Conservation (phyloP, 2,888 invertebrate genomes). For the Morpho deidamia region DNA sequence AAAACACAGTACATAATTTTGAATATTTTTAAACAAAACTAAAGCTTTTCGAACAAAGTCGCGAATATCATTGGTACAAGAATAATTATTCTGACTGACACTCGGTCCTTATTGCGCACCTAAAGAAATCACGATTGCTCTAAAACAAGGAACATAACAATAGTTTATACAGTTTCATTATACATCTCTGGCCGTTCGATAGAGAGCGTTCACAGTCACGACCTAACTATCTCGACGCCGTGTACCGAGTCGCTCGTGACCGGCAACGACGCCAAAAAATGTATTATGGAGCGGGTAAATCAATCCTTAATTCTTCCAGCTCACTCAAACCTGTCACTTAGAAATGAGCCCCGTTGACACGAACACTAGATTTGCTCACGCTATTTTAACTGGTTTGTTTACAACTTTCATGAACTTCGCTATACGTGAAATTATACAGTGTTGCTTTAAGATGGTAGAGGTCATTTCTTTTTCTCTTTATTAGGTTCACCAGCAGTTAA, state of each 20-base stretch:
- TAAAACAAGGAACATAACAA: conserved; percentile 1
- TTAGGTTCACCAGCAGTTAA: too few species aligned
- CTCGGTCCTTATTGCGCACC: too few species aligned
- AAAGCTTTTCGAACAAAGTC: too few species aligned
- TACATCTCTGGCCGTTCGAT: conserved; percentile 19
- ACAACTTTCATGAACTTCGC: too few species aligned
- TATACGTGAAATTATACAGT: too few species aligned
- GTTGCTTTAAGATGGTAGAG: too few species aligned
- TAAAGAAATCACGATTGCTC: too few species aligned
- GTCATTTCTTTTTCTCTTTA: too few species aligned
- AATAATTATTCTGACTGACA: too few species aligned
- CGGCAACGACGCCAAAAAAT: conserved; percentile 24
- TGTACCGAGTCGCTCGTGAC: conserved; percentile 23
- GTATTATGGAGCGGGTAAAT: conserved; percentile 21
- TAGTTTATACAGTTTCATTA: conserved; percentile 20
- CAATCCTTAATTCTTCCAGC: conserved; percentile 18
- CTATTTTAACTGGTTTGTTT: not conserved
- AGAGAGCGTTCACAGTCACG: conserved; percentile 26
- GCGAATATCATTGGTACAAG: too few species aligned
- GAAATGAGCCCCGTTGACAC: not conserved
- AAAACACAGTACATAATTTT: too few species aligned
- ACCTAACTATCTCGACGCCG: conserved; percentile 19
- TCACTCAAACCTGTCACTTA: conserved; percentile 8
- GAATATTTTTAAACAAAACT: too few species aligned
- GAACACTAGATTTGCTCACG: not conserved